A percentile compares a stretch with the other conserved stretches of the same genome.
phyloP scores from a whole-genome alignment of 2,888 invertebrate genomes.

The Heliconius hortense region DNA sequence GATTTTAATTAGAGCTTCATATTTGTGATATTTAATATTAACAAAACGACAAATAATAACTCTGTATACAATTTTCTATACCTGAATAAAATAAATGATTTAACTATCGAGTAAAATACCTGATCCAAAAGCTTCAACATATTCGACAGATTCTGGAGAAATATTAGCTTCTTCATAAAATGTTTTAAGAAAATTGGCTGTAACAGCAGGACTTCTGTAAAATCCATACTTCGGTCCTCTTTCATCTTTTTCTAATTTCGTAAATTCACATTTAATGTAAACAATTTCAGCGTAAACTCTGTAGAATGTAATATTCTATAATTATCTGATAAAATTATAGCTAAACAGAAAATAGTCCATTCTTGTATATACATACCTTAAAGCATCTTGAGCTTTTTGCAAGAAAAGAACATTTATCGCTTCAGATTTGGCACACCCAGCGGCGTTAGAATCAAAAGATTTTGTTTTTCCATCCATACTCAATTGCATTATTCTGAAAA shows the following conservation, averaged over 20 bases:
- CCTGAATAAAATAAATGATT: neutral
- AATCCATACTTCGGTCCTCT: constrained; percentile 79
- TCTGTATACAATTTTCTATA: too few species aligned
- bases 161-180: constrained; percentile 84
- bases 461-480: constrained; percentile 91
- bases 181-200: constrained; percentile 74
- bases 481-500: constrained; percentile 65
- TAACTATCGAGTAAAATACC: constrained; percentile 66
- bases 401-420: constrained; percentile 85
- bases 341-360: neutral
- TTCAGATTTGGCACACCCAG: constrained; percentile 90
- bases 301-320: constrained; percentile 30
- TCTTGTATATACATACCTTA: constrained; percentile 57
- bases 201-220: constrained; percentile 75
- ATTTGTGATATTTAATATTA: too few species aligned
- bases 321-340: neutral
- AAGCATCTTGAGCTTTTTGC: constrained; percentile 84
- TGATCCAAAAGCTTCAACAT: constrained; percentile 92
- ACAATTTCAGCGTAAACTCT: constrained; percentile 84
- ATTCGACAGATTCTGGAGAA: constrained; percentile 85
- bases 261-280: constrained; percentile 86
- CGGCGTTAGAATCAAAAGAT: constrained; percentile 90
- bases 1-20: too few species aligned
- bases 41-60: too few species aligned
- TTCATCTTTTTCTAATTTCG: constrained; percentile 66